Base-by-base conservation (phyloP, 2,888 invertebrate genomes). In the Agrilus cyanescens region DNA sequence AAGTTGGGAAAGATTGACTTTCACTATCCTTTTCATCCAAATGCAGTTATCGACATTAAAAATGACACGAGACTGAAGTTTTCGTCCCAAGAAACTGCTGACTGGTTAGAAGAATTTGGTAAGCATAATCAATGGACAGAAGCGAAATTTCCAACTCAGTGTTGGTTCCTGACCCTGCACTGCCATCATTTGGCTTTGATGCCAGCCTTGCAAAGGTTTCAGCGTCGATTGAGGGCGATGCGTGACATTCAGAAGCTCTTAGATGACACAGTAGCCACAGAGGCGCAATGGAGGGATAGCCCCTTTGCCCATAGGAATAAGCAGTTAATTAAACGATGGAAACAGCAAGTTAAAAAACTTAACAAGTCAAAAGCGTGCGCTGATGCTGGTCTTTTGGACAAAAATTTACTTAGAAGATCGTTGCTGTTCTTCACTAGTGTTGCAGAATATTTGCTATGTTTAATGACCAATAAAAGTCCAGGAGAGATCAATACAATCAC, bases 111-210 rank as follows among this genome's bases (percentile, higher is more conserved):
- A 42, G 68, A 73, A 38, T 68, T 84, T 40, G 74, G 82, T 78
- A 70, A 69, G 38, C 67, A 68, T 2, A 76, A 79, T 61, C 69
- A 72, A 37, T 85, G 84, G 80, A 75, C 77, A 8, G 82, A 85
- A 40, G 78, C 85, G 3, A 95, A 91, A 59, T 98, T 98, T 68
- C 86, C 90, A 49, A 95, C 96, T 0, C 88, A 93, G 53, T 97
- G 96, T 63, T 97, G 96, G 89, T 96, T 94, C 69, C 72, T 97
- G 37, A 94, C 96, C 0, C 72, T 96, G 32, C 90, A 94, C 65
- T 86, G 88, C 66, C 93, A 95, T 66, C 95, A 96, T 62, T 75
- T 96, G 44, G 85, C 91, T 7, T 76, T 96, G 41, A 74, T 94
- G 51, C 94, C 97, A 0, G 84, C 90, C 3, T 74, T 90, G 38